phyloP scores from a whole-genome alignment of 2,888 invertebrate species.

The Callosobruchus maculatus region DNA sequence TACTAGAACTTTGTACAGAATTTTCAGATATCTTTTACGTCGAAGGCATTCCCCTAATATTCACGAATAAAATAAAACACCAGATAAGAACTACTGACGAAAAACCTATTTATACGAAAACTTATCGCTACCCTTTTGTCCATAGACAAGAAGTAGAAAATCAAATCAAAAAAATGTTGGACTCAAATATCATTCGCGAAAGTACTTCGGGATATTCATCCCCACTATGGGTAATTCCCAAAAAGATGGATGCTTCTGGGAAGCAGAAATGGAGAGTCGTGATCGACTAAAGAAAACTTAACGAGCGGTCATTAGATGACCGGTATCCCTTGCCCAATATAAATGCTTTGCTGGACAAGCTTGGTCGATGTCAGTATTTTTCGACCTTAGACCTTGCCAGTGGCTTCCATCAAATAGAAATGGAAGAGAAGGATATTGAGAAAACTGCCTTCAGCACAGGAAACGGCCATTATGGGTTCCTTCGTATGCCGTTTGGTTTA shows the following conservation, averaged over 20 bases:
- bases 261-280: slow-evolving; percentile 24
- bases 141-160: slow-evolving; percentile 27
- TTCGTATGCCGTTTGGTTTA: slow-evolving; percentile 29
- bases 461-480: slow-evolving; percentile 17
- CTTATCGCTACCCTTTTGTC: slow-evolving; percentile 27
- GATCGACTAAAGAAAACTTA: slow-evolving; percentile 22
- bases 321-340: slow-evolving; percentile 23
- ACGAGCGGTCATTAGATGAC: slow-evolving; percentile 18
- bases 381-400: slow-evolving; percentile 17
- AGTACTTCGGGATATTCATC: slow-evolving; percentile 22
- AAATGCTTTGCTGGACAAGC: slow-evolving; percentile 18
- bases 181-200: slow-evolving; percentile 17
- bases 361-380: slow-evolving; percentile 17
- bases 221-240: slow-evolving; percentile 29
- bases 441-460: slow-evolving; percentile 20
- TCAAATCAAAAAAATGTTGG: slow-evolving; percentile 26
- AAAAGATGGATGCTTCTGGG: slow-evolving; percentile 21
- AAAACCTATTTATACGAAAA: slow-evolving; percentile 18
- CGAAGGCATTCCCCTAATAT: background rate
- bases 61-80: slow-evolving; percentile 13
- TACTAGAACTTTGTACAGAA: background rate
- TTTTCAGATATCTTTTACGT: slow-evolving; percentile 1
- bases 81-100: slow-evolving; percentile 15
- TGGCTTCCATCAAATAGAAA: slow-evolving; percentile 24
- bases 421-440: slow-evolving; percentile 11